Conservation (phyloP, 2,797 vertebrate species). For the Siniperca scherzeri region DNA sequence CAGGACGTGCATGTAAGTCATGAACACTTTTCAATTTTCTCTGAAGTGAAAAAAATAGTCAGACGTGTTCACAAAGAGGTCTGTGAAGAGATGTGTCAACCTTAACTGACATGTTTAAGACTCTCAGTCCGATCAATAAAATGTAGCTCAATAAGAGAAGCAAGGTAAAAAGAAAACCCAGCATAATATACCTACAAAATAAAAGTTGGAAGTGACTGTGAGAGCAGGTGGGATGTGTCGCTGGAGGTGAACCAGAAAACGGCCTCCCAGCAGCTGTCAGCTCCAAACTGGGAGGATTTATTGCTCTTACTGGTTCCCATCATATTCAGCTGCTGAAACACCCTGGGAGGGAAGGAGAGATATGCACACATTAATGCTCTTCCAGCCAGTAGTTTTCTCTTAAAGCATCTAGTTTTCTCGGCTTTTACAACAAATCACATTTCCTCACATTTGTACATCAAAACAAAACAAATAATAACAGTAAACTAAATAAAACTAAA, state of each 20-base stretch:
- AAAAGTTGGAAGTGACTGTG: neutral
- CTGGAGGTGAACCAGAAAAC: conserved; percentile 44
- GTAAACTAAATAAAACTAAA: neutral
- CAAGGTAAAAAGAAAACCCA: neutral
- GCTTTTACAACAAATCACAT: neutral
- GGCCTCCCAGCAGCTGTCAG: conserved; percentile 62
- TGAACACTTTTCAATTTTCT: neutral
- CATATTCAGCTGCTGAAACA: conserved; percentile 56
- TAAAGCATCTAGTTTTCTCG: neutral
- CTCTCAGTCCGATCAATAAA: neutral
- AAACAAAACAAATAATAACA: neutral
- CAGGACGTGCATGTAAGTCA: neutral
- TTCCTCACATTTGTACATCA: neutral
- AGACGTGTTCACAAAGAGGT: no score
- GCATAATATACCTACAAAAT: neutral
- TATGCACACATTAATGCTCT: neutral
- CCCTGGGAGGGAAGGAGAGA: neutral
- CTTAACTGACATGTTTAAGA: neutral
- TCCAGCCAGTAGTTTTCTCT: neutral
- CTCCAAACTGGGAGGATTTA: conserved; percentile 72
- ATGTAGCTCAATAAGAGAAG: no score
- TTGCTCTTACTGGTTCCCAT: conserved; percentile 39
- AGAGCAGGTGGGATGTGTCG: neutral
- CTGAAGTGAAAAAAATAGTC: no score
- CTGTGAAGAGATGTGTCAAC: neutral